Evolutionary conservation across 2,797 vertebrate genomes (phyloP).

Genomic region (Lepidocolaptes lacrymiger): DNA sequence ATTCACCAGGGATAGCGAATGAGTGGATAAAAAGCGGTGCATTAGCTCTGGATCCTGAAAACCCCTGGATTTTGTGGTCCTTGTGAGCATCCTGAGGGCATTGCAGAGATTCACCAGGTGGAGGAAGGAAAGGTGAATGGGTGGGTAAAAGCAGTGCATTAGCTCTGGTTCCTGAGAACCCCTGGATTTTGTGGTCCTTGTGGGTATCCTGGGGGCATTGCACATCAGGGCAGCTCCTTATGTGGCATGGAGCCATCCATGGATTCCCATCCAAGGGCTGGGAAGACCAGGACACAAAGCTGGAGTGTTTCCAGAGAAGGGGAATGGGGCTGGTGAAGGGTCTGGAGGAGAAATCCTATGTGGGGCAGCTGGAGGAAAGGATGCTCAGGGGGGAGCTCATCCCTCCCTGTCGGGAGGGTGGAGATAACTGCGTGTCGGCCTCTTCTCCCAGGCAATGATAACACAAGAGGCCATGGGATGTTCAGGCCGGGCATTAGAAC

Average conservation of each 20-base stretch:
- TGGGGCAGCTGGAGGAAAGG: neutral
- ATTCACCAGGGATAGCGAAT: rapidly evolving
- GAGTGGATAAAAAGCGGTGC: rapidly evolving
- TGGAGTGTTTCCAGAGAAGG: neutral
- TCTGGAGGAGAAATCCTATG: rapidly evolving
- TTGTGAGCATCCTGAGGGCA: too few species aligned
- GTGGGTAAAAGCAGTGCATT: rapidly evolving
- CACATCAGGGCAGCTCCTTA: too few species aligned
- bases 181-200: too few species aligned
- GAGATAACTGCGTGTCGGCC: too few species aligned
- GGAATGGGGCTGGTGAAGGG: neutral
- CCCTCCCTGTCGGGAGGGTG: neutral
- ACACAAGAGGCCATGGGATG: too few species aligned
- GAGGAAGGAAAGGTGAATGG: rapidly evolving
- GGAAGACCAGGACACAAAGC: neutral
- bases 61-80: too few species aligned
- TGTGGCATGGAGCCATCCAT: rapidly evolving
- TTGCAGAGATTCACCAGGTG: neutral
- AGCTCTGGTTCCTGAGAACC: neutral
- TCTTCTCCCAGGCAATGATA: too few species aligned
- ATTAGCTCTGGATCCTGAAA: rapidly evolving
- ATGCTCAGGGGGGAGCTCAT: rapidly evolving
- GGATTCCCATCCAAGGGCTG: too few species aligned
- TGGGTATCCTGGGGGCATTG: too few species aligned
- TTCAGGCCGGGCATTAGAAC: too few species aligned